These are phyloP conservation scores for Ciconia maguari DNA, from an alignment of 2,113 vertebrate species.

Conservation along the genomic window DNA sequence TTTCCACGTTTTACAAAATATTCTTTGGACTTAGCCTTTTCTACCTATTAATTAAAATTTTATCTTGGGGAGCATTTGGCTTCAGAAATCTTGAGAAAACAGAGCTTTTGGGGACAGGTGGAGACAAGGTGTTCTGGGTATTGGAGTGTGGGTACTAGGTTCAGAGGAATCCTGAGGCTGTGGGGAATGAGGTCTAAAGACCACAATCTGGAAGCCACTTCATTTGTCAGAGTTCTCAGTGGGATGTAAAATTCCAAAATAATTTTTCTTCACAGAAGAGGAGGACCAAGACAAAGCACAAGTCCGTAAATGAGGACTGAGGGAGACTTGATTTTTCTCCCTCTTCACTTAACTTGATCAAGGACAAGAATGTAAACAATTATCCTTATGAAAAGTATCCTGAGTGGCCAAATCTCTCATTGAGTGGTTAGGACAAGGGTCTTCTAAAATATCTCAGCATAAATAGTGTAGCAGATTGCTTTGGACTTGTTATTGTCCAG, in stretches of 20 bases:
- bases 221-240: background rate
- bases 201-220: background rate
- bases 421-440: background rate
- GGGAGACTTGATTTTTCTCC: background rate
- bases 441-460: background rate
- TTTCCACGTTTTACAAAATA: background rate
- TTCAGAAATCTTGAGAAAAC: background rate
- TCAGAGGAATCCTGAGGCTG: background rate
- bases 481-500: background rate
- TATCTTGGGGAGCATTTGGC: background rate
- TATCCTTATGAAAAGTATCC: background rate
- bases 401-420: background rate
- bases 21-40: background rate
- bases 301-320: background rate
- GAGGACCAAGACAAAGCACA: background rate
- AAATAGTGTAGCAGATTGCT: background rate
- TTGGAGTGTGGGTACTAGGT: background rate
- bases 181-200: background rate
- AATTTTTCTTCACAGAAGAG: background rate
- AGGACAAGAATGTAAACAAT: background rate
- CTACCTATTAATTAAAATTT: background rate
- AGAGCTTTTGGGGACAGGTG: background rate
- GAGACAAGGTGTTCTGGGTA: background rate
- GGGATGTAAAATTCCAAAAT: background rate
- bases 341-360: background rate